phyloP scores from a whole-genome alignment of 1,140 invertebrate species.

The Venturia canescens region DNA sequence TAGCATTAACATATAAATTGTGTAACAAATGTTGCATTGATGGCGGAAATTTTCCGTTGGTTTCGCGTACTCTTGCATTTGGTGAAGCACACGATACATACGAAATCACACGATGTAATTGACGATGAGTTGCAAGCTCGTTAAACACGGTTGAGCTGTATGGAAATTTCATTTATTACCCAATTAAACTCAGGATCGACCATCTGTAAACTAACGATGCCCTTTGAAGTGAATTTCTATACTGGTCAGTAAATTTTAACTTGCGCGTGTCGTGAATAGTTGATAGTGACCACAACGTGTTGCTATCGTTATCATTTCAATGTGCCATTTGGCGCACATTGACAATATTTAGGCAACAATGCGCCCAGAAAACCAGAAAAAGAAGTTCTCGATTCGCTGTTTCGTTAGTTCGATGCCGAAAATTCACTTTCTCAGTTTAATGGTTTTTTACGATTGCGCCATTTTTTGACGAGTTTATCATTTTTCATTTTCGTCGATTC shows the following conservation, averaged over 20 bases:
- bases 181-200: constrained; percentile 5
- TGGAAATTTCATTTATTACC: constrained; percentile 36
- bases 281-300: background rate
- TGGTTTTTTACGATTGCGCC: too few relatives aligned
- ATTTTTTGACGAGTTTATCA: too few relatives aligned
- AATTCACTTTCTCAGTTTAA: too few relatives aligned
- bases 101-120: too few relatives aligned
- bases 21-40: too few relatives aligned
- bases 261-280: constrained; percentile 15
- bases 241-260: constrained; percentile 20
- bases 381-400: background rate
- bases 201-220: constrained; percentile 33
- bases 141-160: constrained; percentile 14
- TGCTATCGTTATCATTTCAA: background rate
- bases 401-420: too few relatives aligned
- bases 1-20: too few relatives aligned
- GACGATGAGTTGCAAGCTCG: too few relatives aligned
- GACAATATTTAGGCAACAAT: background rate
- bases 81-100: too few relatives aligned
- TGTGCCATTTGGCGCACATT: background rate
- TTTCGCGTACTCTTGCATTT: too few relatives aligned
- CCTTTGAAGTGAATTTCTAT: constrained; percentile 33
- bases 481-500: too few relatives aligned
- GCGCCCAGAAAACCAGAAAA: background rate
- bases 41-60: too few relatives aligned